Evolutionary conservation across 2,797 vertebrate genomes (phyloP).

Genomic region (Linurgus olivaceus): DNA sequence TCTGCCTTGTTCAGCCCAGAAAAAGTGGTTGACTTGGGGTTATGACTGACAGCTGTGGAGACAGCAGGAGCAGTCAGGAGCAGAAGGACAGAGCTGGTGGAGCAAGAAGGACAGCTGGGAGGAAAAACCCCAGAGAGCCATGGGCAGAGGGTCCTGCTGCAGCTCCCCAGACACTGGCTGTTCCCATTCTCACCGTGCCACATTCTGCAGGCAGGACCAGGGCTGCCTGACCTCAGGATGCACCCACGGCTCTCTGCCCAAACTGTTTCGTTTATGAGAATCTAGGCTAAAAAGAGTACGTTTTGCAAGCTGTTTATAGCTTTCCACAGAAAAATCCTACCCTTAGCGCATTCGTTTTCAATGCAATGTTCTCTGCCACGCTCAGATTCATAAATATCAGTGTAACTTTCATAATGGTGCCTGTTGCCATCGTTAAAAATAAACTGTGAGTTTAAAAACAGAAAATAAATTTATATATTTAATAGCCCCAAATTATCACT

Average conservation of each 20-base stretch:
- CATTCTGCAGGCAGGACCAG: rapidly evolving
- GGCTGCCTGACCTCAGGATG: not conserved
- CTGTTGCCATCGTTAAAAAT: not conserved
- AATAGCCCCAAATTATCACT: not conserved
- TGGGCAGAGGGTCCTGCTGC: rapidly evolving
- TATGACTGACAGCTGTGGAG: not conserved
- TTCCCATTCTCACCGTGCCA: not conserved
- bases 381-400: not conserved
- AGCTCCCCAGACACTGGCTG: not conserved
- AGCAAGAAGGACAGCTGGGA: not conserved
- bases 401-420: not conserved
- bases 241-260: not conserved
- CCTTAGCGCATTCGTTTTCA: not conserved
- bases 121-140: not conserved
- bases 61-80: not conserved
- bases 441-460: not conserved
- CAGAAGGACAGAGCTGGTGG: not conserved
- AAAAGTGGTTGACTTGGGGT: not conserved
- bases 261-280: not conserved
- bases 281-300: not conserved
- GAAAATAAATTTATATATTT: not conserved
- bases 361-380: not conserved
- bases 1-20: not conserved
- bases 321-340: not conserved
- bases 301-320: not conserved